Evolutionary conservation across 2,888 invertebrate genomes (phyloP).

Genomic region (Megalurothrips usitatus): DNA sequence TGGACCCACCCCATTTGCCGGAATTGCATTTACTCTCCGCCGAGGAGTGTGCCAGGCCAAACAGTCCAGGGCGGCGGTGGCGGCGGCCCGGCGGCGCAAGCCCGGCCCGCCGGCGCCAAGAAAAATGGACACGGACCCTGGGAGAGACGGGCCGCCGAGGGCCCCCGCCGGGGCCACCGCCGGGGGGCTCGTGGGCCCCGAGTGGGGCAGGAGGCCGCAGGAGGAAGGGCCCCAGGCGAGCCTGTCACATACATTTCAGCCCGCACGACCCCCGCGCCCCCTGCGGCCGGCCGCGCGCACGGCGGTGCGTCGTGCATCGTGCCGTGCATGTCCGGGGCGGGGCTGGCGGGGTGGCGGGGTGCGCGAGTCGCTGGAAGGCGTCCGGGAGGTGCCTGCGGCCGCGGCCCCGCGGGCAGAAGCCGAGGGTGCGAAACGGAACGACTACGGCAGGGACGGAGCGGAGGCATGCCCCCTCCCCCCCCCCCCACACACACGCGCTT

Average conservation of each 20-base stretch:
- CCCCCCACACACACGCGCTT: background rate
- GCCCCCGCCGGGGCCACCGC: background rate
- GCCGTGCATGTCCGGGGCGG: background rate
- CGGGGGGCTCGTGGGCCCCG: background rate
- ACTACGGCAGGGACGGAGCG: background rate
- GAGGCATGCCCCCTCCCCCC: background rate
- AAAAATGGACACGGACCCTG: background rate
- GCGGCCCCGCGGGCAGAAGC: background rate
- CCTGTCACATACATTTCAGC: conserved; percentile 24
- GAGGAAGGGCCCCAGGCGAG: background rate
- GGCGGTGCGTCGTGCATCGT: too few relatives aligned
- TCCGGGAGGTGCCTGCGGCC: background rate
- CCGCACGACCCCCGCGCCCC: background rate
- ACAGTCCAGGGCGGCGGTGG: background rate
- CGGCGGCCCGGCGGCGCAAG: too few relatives aligned
- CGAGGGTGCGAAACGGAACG: background rate
- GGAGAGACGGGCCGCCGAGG: too few relatives aligned
- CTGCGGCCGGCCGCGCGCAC: too few relatives aligned
- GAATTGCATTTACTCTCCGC: conserved; percentile 5
- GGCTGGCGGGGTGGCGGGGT: background rate
- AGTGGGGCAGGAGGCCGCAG: background rate
- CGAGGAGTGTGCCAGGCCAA: background rate
- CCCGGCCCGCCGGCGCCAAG: background rate
- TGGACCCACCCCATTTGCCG: background rate
- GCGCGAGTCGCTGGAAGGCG: background rate